These are phyloP conservation scores for Pseudorhombus dupliciocellatus DNA, from an alignment of 2,113 vertebrate species.

Conservation along the genomic window DNA sequence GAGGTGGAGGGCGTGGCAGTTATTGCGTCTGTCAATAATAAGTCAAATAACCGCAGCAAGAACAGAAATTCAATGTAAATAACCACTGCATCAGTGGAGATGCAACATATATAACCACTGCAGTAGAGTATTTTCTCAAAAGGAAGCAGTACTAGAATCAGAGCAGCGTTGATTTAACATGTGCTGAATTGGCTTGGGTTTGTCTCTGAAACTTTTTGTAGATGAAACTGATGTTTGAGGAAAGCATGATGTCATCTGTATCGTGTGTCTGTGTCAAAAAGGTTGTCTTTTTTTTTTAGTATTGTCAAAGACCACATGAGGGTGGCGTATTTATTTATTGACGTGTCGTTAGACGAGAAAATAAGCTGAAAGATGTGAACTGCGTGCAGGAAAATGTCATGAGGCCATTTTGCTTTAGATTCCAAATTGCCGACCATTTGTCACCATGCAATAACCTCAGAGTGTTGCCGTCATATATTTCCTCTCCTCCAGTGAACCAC, in stretches of 20 bases:
- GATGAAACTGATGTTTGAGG: slow-evolving; percentile 33
- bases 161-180: slow-evolving; percentile 3
- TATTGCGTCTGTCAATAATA: background rate
- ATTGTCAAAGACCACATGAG: slow-evolving; percentile 41
- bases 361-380: slow-evolving; percentile 19
- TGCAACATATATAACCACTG: slow-evolving; percentile 43
- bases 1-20: slow-evolving; percentile 2
- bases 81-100: slow-evolving; percentile 40
- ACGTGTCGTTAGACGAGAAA: slow-evolving; percentile 24
- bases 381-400: slow-evolving; percentile 38
- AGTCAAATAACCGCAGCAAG: slow-evolving; percentile 14
- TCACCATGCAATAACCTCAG: slow-evolving; percentile 21
- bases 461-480: slow-evolving; percentile 19
- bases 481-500: slow-evolving; percentile 17
- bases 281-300: slow-evolving; percentile 42
- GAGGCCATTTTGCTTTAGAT: slow-evolving; percentile 19
- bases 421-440: slow-evolving; percentile 28
- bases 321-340: slow-evolving; percentile 78
- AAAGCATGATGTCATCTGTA: slow-evolving; percentile 33
- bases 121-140: slow-evolving; percentile 18
- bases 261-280: slow-evolving; percentile 40
- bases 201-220: slow-evolving; percentile 39
- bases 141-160: slow-evolving; percentile 20
- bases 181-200: slow-evolving; percentile 17
- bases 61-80: slow-evolving; percentile 10